phyloP scores from a whole-genome alignment of 2,113 vertebrate genomes.

The Ictalurus furcatus region DNA sequence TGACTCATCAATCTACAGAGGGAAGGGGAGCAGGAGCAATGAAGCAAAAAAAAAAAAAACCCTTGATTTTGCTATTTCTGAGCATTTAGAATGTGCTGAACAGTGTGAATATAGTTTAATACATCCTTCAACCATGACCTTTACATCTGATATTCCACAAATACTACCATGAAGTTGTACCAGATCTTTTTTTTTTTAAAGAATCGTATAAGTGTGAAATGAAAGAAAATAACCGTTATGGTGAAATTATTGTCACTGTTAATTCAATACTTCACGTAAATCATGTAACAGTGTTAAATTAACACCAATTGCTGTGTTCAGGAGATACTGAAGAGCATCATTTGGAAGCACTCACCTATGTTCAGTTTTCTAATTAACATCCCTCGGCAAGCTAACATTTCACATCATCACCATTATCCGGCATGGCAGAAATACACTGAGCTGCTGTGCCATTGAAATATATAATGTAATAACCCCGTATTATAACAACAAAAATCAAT shows the following conservation, averaged over 20 bases:
- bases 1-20: constrained; percentile 21
- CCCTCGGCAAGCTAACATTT: neutral
- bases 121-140: neutral
- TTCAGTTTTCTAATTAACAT: neutral
- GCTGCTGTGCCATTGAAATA: neutral
- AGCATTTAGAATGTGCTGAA: neutral
- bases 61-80: neutral
- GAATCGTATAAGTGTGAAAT: neutral
- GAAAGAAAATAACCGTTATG: neutral
- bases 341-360: neutral
- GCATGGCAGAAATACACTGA: neutral
- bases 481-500: neutral
- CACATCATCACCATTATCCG: neutral
- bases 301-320: neutral
- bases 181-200: neutral
- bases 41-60: neutral
- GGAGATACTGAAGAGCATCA: neutral
- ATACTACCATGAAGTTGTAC: neutral
- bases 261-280: neutral
- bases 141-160: neutral
- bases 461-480: neutral
- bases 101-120: neutral
- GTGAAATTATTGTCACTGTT: neutral
- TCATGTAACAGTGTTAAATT: neutral
- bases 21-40: neutral